phyloP scores from a whole-genome alignment of 2,113 vertebrate species.

The Vombatus ursinus region DNA sequence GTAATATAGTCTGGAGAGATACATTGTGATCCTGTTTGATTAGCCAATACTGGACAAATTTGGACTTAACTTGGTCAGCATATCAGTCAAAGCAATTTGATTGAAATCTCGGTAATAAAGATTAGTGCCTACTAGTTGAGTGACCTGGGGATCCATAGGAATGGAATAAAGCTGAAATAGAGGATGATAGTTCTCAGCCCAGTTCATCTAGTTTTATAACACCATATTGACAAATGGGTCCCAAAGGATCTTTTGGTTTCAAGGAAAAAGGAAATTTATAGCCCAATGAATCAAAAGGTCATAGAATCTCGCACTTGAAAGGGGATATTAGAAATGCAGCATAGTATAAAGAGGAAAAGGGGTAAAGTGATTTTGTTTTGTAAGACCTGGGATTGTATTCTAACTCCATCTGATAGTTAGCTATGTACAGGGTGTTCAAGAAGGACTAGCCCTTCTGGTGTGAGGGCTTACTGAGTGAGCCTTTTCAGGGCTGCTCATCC shows the following conservation, averaged over 20 bases:
- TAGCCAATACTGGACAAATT: neutral
- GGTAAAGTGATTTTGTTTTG: neutral
- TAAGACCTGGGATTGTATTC: neutral
- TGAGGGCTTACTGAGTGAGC: neutral
- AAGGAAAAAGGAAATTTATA: neutral
- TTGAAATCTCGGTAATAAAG: neutral
- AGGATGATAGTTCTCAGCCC: neutral
- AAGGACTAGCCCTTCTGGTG: neutral
- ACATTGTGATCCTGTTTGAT: neutral
- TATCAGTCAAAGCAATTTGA: neutral
- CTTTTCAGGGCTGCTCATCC: neutral
- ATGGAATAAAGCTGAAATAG: neutral
- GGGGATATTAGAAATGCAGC: neutral
- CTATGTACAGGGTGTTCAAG: neutral
- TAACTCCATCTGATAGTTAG: neutral
- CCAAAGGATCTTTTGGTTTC: neutral
- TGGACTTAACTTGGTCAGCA: neutral
- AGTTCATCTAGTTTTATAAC: neutral
- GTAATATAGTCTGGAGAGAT: neutral
- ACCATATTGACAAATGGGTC: neutral
- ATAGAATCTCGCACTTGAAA: neutral
- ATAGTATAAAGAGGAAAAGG: neutral
- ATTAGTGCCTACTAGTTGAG: neutral
- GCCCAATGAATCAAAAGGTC: neutral
- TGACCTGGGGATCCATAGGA: neutral